Percentiles rank a stretch among this genome's conserved stretches.
Evolutionary conservation across 2,797 vertebrate species (phyloP).

Genomic region (Urosaurus nigricauda): DNA sequence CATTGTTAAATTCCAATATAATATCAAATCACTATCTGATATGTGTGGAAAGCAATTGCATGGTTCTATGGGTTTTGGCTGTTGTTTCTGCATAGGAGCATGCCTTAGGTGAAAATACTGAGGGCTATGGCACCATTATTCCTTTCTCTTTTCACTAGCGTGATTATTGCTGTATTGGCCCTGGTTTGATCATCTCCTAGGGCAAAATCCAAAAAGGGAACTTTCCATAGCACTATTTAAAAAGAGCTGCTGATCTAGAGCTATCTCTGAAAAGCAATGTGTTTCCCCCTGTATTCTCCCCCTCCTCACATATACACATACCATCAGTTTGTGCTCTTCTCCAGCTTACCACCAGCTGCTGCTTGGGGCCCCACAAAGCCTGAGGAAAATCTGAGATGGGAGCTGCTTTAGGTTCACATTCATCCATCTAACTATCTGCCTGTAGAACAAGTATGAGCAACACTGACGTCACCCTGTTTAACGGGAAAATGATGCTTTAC

Average conservation of each 20-base stretch:
- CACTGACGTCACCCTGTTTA: not conserved
- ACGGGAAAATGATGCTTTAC: not conserved
- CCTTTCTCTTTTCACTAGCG: too few relatives aligned
- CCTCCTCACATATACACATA: too few relatives aligned
- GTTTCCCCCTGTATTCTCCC: not conserved
- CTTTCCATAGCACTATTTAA: not conserved
- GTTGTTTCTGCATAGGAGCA: too few relatives aligned
- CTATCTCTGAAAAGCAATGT: not conserved
- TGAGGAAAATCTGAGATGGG: not conserved
- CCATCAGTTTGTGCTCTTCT: not conserved
- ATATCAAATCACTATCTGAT: too few relatives aligned
- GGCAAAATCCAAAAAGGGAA: not conserved
- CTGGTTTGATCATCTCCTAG: too few relatives aligned
- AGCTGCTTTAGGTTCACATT: not conserved
- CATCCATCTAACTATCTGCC: not conserved
- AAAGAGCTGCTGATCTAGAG: not conserved
- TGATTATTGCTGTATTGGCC: too few relatives aligned
- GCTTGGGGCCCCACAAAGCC: constrained; percentile 7
- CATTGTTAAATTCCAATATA: too few relatives aligned
- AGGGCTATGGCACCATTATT: too few relatives aligned
- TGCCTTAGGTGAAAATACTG: too few relatives aligned
- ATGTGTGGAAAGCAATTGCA: too few relatives aligned
- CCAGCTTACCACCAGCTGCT: constrained; percentile 13
- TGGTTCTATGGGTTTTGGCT: too few relatives aligned
- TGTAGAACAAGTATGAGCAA: constrained; percentile 10